These are phyloP conservation scores for Porites cylindrica DNA, from an alignment of 92 coral and sea anemone genomes.

Conservation along the genomic window DNA sequence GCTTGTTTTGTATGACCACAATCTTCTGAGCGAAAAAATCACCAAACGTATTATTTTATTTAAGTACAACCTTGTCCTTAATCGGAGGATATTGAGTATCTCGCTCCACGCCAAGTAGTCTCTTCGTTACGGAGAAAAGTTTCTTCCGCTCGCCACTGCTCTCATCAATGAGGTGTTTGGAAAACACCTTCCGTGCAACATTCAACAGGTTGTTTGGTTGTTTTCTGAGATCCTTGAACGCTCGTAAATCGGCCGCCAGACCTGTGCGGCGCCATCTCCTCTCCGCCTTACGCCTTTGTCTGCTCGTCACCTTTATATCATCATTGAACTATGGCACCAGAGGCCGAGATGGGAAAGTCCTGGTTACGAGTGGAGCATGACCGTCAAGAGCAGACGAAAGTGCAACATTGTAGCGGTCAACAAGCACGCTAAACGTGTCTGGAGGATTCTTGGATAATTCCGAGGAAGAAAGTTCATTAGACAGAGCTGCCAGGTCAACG, in stretches of 20 bases:
- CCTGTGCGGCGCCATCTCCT: too few relatives aligned
- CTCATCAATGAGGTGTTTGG: slow-evolving; percentile 37
- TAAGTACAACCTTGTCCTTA: slow-evolving; percentile 36
- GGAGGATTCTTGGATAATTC: too few relatives aligned
- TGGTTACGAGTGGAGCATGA: neutral
- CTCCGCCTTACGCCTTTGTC: slow-evolving; percentile 35
- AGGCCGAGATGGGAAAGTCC: too few relatives aligned
- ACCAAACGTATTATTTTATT: slow-evolving; percentile 47
- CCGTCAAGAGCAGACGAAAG: too few relatives aligned
- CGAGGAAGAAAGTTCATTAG: too few relatives aligned
- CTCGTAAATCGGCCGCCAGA: too few relatives aligned
- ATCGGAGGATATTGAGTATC: slow-evolving; percentile 18
- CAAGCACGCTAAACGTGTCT: too few relatives aligned
- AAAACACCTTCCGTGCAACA: slow-evolving; percentile 42
- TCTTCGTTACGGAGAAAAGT: too few relatives aligned
- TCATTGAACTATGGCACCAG: slow-evolving; percentile 42
- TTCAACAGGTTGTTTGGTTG: slow-evolving; percentile 50
- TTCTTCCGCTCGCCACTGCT: neutral
- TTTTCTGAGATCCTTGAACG: neutral
- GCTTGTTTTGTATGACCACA: slow-evolving; percentile 36
- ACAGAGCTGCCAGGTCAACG: too few relatives aligned
- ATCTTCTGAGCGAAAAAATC: slow-evolving; percentile 60
- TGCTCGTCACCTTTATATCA: slow-evolving; percentile 28
- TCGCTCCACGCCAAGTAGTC: too few relatives aligned
- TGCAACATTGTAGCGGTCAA: too few relatives aligned